These are phyloP conservation scores for Trichogramma evanescens DNA, from an alignment of 2,888 invertebrate genomes.

Conservation along the genomic window DNA sequence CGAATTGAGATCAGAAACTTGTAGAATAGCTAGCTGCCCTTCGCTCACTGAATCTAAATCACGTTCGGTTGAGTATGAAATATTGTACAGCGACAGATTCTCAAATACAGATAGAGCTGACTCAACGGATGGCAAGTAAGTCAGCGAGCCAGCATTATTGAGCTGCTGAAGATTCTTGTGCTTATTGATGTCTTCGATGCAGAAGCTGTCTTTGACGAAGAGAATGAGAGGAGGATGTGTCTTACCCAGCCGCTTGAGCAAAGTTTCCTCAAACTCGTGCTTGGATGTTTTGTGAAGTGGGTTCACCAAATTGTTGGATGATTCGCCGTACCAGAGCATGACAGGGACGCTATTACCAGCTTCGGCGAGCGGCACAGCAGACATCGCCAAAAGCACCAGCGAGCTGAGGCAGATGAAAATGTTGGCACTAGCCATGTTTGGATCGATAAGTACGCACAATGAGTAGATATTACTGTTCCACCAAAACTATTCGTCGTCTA, in stretches of 20 bases:
- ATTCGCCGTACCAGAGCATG: conserved; percentile 53
- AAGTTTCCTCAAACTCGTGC: conserved; percentile 43
- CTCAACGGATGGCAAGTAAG: conserved; percentile 60
- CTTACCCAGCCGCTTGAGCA: conserved; percentile 44
- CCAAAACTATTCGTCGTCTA: too few relatives aligned
- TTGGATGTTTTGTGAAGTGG: conserved; percentile 40
- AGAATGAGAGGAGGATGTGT: conserved; percentile 48
- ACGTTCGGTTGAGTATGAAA: conserved; percentile 40
- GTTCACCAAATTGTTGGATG: conserved; percentile 23
- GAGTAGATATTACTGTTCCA: too few relatives aligned
- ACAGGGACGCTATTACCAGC: conserved; percentile 53
- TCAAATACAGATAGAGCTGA: conserved; percentile 54
- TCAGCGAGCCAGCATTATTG: conserved; percentile 36
- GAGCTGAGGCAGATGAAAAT: too few relatives aligned
- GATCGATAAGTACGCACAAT: too few relatives aligned
- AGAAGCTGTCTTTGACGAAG: conserved; percentile 53
- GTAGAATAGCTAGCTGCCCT: conserved; percentile 28
- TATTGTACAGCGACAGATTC: conserved; percentile 48
- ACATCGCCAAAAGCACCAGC: too few relatives aligned
- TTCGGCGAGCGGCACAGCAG: conserved; percentile 7
- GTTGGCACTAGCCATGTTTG: too few relatives aligned
- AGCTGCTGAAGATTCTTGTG: conserved; percentile 48
- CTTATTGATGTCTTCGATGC: conserved; percentile 55
- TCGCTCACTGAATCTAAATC: conserved; percentile 42
- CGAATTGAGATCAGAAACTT: conserved; percentile 28